phyloP scores from a whole-genome alignment of 2,113 vertebrate species.

The Chroicocephalus ridibundus region DNA sequence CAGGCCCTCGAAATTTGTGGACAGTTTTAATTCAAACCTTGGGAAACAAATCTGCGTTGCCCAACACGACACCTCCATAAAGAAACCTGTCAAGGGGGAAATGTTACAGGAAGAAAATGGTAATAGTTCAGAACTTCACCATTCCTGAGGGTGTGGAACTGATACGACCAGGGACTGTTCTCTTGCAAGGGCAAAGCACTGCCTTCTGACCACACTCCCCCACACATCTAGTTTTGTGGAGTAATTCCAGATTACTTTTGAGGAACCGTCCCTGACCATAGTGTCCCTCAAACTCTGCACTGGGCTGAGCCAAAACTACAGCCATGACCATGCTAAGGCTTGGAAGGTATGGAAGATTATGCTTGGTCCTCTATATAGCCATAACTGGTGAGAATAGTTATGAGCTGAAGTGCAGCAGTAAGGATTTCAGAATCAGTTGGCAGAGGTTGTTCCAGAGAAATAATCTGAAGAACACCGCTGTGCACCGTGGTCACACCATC shows the following conservation, averaged over 20 bases:
- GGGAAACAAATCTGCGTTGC: neutral
- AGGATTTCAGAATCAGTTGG: neutral
- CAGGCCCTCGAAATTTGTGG: neutral
- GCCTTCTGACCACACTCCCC: neutral
- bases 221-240: neutral
- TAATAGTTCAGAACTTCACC: neutral
- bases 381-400: neutral
- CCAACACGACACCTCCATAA: neutral
- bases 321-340: neutral
- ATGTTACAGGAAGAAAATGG: neutral
- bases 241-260: neutral
- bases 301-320: neutral
- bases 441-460: neutral
- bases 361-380: neutral
- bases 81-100: neutral
- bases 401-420: neutral
- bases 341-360: neutral
- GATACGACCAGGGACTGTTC: neutral
- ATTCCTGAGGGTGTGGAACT: neutral
- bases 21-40: neutral
- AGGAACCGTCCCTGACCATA: accelerated
- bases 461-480: neutral
- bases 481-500: neutral
- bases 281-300: neutral
- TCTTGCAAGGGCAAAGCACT: neutral